Evolutionary conservation across 2,113 vertebrate species (phyloP), one percentile per base, ranked within the genome.

Genomic region (Rynchops niger): DNA sequence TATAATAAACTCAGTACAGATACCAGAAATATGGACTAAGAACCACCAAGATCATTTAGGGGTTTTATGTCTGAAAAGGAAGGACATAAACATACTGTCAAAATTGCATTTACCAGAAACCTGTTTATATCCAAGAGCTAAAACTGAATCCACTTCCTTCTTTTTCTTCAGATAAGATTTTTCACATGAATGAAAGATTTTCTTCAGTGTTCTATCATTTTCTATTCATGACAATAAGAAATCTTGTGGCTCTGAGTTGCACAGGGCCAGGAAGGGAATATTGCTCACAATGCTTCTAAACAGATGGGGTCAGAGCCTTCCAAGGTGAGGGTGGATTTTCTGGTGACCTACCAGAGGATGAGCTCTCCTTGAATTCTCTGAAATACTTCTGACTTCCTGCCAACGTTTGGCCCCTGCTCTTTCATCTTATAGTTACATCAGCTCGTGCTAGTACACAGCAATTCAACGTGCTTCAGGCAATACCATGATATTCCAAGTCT

Each of bases 21-120:
- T 38, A 65, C 2, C 49, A 78, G 23, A 47, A 71, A 79, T 34
- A 69, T 9, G 34, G 82, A 67, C 40, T 70, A 82, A 72, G 71
- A 92, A 87, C 7, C 9, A 86, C 19, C 91, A 95, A 95, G 38
- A 29, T 45, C 9, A 65, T 93, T 96, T 96, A 74, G 13, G 4
- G 3, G 1, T 25, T 93, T 95, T 77, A 45, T 63, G 7, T 53
- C 34, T 77, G 59, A 90, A 92, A 87, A 85, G 8, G 19, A 87
- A 70, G 9, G 15, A 4, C 21, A 69, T 40, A 76, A 86, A 36
- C 21, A 42, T 38, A 10, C 5, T 36, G 65, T 50, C 32, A 78
- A 96, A 97, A 89, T 38, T 81, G 36, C 14, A 65, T 61, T 94
- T 90, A 92, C 74, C 61, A 83, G 58, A 91, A 94, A 95, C 22